These are phyloP conservation scores for Schlechtendalia chinensis DNA, from an alignment of 1,140 invertebrate genomes.

Conservation along the genomic window DNA sequence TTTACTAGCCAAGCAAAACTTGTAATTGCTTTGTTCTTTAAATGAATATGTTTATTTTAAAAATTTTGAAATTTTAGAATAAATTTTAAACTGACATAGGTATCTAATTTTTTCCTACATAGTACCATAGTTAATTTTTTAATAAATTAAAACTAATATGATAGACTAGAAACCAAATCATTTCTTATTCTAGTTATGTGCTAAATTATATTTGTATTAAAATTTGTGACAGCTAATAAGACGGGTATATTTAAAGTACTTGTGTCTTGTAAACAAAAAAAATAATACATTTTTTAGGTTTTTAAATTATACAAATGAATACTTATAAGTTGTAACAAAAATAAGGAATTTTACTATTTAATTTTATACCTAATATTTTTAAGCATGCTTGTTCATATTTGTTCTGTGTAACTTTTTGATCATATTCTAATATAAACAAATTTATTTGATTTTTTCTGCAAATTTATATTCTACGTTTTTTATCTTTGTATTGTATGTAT, in stretches of 20 bases:
- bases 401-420: no score
- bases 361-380: background rate
- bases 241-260: background rate
- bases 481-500: constrained; percentile 57
- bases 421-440: no score
- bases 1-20: no score
- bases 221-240: background rate
- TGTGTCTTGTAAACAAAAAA: background rate
- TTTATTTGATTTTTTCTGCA: constrained; percentile 11
- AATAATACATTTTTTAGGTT: constrained; percentile 50
- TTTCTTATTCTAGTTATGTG: no score
- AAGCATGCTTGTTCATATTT: background rate
- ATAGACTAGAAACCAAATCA: background rate
- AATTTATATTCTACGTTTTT: constrained; percentile 28
- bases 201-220: background rate
- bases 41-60: background rate
- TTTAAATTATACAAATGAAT: constrained; percentile 21
- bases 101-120: no score
- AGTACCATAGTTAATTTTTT: no score
- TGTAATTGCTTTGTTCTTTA: no score
- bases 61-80: no score
- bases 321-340: background rate
- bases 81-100: no score
- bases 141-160: background rate
- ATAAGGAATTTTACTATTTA: background rate